Conservation (phyloP, 2,797 vertebrate genomes). For the Anguilla pacifica region DNA sequence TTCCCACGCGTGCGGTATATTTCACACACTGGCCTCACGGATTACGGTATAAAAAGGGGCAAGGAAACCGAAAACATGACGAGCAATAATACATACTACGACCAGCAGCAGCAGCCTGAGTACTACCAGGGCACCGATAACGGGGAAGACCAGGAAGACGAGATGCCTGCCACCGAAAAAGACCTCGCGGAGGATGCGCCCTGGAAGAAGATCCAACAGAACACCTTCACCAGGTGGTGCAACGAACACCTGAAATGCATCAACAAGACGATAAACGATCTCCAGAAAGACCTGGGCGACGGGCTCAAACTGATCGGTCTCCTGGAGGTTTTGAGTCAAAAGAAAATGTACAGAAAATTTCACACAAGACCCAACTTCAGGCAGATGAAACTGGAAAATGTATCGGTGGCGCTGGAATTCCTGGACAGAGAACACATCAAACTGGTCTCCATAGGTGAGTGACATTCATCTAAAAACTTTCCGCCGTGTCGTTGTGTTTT, state of each 20-base stretch:
- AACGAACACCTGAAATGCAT: conserved; percentile 95
- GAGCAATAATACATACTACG: conserved; percentile 80
- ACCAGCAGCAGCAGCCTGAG: conserved; percentile 72
- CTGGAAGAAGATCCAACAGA: conserved; percentile 98
- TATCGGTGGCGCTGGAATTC: conserved; percentile 93
- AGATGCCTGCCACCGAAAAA: conserved; percentile 94
- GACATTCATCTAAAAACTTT: not conserved
- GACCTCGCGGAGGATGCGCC: conserved; percentile 94
- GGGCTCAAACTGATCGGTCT: conserved; percentile 91
- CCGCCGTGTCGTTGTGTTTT: not conserved
- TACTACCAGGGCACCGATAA: conserved; percentile 75
- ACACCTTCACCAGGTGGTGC: conserved; percentile 97
- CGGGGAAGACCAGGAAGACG: conserved; percentile 80
- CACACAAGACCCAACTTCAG: conserved; percentile 90
- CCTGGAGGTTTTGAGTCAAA: conserved; percentile 93
- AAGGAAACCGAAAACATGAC: conserved; percentile 65
- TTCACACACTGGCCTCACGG: conserved; percentile 55
- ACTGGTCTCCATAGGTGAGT: conserved; percentile 91
- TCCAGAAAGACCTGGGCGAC: conserved; percentile 88
- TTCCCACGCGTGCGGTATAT: conserved; percentile 37
- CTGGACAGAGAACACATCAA: conserved; percentile 92
- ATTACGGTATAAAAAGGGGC: conserved; percentile 63
- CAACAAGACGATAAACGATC: conserved; percentile 85
- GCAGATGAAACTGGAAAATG: conserved; percentile 96
- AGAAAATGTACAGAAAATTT: conserved; percentile 94